These are phyloP conservation scores for Liolophura sinensis DNA, from an alignment of 1,140 invertebrate genomes.

Conservation along the genomic window DNA sequence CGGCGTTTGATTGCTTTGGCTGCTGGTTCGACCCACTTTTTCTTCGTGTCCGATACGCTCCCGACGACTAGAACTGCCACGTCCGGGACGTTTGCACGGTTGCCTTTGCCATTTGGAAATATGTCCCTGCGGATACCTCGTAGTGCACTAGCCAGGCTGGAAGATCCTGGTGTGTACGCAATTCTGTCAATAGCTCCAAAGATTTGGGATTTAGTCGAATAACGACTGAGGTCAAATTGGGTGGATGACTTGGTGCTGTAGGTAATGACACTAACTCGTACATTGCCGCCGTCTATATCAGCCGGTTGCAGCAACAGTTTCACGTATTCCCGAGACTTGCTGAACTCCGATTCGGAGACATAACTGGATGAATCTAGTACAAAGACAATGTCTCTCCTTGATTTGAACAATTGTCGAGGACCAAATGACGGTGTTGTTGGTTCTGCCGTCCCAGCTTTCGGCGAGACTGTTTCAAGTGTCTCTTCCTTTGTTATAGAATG, in stretches of 20 bases:
- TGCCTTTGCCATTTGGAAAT: constrained; percentile 27
- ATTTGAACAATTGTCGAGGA: too few relatives aligned
- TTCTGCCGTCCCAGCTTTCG: too few relatives aligned
- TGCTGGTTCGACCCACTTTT: constrained; percentile 19
- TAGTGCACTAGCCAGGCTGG: constrained; percentile 34
- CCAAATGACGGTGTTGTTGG: too few relatives aligned
- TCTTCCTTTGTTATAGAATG: too few relatives aligned
- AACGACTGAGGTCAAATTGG: constrained; percentile 25
- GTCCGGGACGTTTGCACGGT: constrained; percentile 24
- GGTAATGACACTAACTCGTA: constrained; percentile 29
- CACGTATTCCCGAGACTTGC: constrained; percentile 18
- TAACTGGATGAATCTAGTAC: constrained; percentile 27
- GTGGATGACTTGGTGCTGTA: constrained; percentile 22
- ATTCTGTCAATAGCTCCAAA: constrained; percentile 22
- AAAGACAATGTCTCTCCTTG: constrained; percentile 32
- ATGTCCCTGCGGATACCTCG: constrained; percentile 24
- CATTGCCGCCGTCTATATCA: constrained; percentile 28
- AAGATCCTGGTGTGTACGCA: constrained; percentile 28
- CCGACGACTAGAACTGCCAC: constrained; percentile 34
- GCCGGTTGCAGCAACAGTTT: constrained; percentile 16
- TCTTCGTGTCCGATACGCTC: constrained; percentile 28
- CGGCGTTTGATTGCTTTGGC: constrained; percentile 16
- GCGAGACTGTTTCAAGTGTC: too few relatives aligned
- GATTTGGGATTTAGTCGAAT: constrained; percentile 17
- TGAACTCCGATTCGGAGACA: constrained; percentile 18